Evolutionary conservation across 2,888 invertebrate species (phyloP).

Genomic region (Encarsia formosa): DNA sequence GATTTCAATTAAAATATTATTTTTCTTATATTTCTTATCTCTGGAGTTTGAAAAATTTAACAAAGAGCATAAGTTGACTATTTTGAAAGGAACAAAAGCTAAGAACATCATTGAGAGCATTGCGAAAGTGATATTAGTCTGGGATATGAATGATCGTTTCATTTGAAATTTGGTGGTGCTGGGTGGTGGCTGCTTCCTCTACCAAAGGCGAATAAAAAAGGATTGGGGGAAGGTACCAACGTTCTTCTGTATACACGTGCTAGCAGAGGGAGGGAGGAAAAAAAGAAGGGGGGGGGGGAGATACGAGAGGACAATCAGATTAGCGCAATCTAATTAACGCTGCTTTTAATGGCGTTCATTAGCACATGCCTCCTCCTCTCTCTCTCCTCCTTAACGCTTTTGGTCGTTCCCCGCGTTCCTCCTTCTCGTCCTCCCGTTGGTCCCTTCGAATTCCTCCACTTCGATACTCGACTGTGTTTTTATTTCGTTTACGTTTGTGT

Average conservation of each 20-base stretch:
- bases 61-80: too few species aligned
- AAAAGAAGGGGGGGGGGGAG: constrained; percentile 23
- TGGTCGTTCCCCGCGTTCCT: constrained; percentile 22
- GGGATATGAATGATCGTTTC: too few species aligned
- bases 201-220: neutral
- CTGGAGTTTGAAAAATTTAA: too few species aligned
- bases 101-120: too few species aligned
- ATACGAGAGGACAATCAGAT: constrained; percentile 46
- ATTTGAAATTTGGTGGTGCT: neutral
- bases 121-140: too few species aligned
- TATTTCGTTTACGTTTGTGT: neutral
- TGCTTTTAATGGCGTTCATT: constrained; percentile 53
- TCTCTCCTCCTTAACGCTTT: constrained; percentile 27
- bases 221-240: neutral
- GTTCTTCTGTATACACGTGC: too few species aligned
- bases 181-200: neutral
- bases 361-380: constrained; percentile 43
- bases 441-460: neutral
- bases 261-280: constrained; percentile 1
- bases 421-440: neutral
- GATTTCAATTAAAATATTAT: too few species aligned
- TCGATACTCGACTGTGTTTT: neutral
- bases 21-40: too few species aligned
- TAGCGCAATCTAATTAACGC: constrained; percentile 52
- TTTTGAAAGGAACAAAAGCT: too few species aligned